phyloP scores from a whole-genome alignment of 2,113 vertebrate species.

The Catharus bicknelli region DNA sequence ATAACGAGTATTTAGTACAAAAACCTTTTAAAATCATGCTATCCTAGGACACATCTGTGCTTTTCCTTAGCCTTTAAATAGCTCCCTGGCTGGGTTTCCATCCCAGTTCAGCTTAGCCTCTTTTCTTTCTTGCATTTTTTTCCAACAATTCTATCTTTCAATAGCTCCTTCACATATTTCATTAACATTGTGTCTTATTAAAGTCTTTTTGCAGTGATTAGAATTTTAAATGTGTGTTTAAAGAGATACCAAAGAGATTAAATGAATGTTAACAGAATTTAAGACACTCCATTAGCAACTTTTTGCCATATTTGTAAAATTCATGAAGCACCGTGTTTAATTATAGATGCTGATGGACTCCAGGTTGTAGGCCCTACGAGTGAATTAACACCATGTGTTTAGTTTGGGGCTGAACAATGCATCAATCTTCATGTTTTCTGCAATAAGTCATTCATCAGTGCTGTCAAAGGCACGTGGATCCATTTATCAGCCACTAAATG shows the following conservation, averaged over 20 bases:
- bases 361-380: background rate
- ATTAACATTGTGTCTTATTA: constrained; percentile 47
- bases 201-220: constrained; percentile 36
- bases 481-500: background rate
- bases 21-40: background rate
- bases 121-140: background rate
- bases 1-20: background rate
- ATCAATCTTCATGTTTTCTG: background rate
- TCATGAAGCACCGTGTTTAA: constrained; percentile 25
- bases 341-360: constrained; percentile 32
- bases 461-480: background rate
- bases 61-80: background rate
- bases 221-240: constrained; percentile 47
- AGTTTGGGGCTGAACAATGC: background rate
- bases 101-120: background rate
- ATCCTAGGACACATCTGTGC: background rate
- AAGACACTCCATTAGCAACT: constrained; percentile 52
- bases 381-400: background rate
- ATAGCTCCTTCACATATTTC: constrained; percentile 21
- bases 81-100: background rate
- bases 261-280: constrained; percentile 55
- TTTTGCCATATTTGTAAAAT: constrained; percentile 46
- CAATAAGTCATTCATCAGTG: background rate
- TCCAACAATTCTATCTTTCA: background rate
- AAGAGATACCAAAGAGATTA: constrained; percentile 51